These are phyloP conservation scores for Sylvietta virens DNA, from an alignment of 2,113 vertebrate species.

Conservation along the genomic window DNA sequence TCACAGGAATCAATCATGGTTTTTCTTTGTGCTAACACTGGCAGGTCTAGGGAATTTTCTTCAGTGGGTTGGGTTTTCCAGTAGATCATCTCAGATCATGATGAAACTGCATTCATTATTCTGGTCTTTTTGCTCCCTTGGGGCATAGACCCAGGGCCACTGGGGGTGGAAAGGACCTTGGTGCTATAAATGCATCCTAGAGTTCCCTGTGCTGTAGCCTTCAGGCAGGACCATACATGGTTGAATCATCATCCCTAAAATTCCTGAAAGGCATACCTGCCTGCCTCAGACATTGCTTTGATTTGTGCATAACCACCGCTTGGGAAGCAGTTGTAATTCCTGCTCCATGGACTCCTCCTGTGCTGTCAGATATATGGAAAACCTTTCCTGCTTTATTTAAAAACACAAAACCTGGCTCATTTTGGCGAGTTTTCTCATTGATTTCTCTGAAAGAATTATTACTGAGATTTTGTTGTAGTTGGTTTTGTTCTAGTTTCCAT, in stretches of 20 bases:
- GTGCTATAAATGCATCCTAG: background rate
- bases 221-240: background rate
- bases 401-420: background rate
- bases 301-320: background rate
- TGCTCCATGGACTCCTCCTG: background rate
- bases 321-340: background rate
- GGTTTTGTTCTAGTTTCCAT: background rate
- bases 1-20: background rate
- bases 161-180: background rate
- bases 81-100: background rate
- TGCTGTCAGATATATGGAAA: background rate
- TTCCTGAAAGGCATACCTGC: background rate
- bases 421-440: background rate
- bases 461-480: background rate
- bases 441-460: background rate
- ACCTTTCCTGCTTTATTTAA: background rate
- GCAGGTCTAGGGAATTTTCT: background rate
- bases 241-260: rapidly evolving
- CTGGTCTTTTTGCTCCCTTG: background rate
- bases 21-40: background rate
- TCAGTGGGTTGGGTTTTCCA: background rate
- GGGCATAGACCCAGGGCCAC: background rate
- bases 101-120: background rate
- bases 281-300: rapidly evolving
- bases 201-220: background rate